Evolutionary conservation across 2,113 vertebrate species (phyloP).

Genomic region (Eretmochelys imbricata): DNA sequence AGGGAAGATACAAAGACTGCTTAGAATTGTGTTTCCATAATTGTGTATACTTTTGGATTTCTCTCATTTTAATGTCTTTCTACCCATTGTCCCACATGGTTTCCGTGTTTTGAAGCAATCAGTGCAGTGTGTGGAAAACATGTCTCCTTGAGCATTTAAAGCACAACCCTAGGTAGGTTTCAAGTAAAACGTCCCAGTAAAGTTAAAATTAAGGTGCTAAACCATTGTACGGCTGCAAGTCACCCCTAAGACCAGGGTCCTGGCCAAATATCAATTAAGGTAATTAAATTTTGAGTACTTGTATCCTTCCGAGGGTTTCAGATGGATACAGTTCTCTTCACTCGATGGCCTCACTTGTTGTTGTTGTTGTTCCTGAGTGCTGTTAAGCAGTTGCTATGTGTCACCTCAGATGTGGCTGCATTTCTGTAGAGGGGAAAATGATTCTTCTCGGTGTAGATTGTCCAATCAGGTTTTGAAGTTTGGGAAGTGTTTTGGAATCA

Average conservation of each 20-base stretch:
- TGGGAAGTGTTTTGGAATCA: neutral
- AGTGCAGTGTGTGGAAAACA: neutral
- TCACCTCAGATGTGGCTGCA: rapidly evolving
- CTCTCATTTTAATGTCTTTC: slow-evolving; percentile 53
- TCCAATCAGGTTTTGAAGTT: neutral
- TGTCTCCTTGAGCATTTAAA: neutral
- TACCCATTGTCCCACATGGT: neutral
- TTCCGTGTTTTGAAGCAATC: slow-evolving; percentile 40
- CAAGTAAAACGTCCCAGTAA: slow-evolving; percentile 2
- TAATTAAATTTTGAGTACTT: slow-evolving; percentile 25
- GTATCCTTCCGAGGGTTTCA: neutral
- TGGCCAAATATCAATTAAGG: neutral
- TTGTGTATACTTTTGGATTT: neutral
- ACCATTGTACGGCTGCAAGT: slow-evolving; percentile 15
- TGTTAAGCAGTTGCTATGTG: neutral
- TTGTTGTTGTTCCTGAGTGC: neutral
- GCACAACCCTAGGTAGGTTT: neutral
- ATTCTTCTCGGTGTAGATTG: rapidly evolving
- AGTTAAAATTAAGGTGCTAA: slow-evolving; percentile 37
- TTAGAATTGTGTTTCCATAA: neutral
- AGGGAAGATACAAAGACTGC: neutral
- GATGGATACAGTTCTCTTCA: neutral
- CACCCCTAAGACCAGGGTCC: rapidly evolving
- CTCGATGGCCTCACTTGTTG: neutral
- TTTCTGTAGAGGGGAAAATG: neutral